Conservation (phyloP, 2,797 vertebrate species). For the Nannoperca obscura region DNA sequence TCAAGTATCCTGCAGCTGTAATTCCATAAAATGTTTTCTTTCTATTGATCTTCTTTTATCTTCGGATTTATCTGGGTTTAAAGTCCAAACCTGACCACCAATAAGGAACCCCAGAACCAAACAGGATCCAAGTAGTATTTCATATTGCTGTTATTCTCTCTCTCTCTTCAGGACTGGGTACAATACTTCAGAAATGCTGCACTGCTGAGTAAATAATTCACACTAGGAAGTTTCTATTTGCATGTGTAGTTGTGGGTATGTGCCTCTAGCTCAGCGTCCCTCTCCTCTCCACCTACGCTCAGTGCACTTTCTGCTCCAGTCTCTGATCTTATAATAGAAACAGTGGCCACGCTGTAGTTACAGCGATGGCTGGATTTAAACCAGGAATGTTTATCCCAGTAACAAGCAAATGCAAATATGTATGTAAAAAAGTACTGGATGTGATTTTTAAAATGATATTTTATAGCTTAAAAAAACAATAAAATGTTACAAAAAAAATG, state of each 20-base stretch:
- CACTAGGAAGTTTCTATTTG: slow-evolving; percentile 29
- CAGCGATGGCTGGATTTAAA: slow-evolving; percentile 1
- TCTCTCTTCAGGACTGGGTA: not conserved
- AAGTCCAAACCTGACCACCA: not conserved
- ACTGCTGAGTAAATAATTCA: slow-evolving; percentile 55
- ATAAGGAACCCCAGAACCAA: not conserved
- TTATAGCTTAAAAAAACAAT: not conserved
- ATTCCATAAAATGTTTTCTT: not conserved
- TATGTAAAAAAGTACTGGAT: not conserved
- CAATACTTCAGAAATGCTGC: slow-evolving; percentile 3
- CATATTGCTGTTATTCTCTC: not conserved
- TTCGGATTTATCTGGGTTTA: not conserved
- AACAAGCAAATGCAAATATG: not conserved
- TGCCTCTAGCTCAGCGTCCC: slow-evolving; percentile 4
- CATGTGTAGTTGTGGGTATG: not conserved
- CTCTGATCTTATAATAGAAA: slow-evolving; percentile 37
- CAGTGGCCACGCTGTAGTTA: slow-evolving; percentile 6
- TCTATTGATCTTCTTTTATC: not conserved
- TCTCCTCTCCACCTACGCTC: not conserved
- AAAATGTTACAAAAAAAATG: too few species aligned
- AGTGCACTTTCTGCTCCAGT: slow-evolving; percentile 30
- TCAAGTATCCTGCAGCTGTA: too few species aligned
- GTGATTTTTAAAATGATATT: not conserved
- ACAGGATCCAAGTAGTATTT: not conserved
- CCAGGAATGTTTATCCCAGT: not conserved